A percentile compares a stretch with the other conserved stretches of the same genome.
These are phyloP conservation scores for Zygogramma bicolorata DNA, from an alignment of 2,888 invertebrate genomes.

Conservation along the genomic window DNA sequence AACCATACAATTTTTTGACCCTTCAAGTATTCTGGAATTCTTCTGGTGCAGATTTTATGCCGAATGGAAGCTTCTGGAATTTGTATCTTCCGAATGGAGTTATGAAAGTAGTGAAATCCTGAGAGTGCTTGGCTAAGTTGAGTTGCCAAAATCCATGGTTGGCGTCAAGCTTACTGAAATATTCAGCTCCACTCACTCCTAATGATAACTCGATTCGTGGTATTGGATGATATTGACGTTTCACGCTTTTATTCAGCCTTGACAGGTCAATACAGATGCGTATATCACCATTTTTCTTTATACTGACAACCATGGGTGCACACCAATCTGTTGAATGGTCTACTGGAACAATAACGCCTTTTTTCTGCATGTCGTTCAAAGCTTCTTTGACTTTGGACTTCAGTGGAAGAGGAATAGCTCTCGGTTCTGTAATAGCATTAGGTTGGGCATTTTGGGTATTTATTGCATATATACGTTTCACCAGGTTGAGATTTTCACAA, in stretches of 20 bases:
- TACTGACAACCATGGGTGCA: constrained; percentile 23
- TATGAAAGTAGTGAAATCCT: constrained; percentile 8
- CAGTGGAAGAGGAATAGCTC: constrained; percentile 25
- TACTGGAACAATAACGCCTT: constrained; percentile 26
- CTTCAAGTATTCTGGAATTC: too few relatives aligned
- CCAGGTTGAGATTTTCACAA: too few relatives aligned
- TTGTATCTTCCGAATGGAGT: constrained; percentile 30
- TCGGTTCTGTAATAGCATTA: constrained; percentile 22
- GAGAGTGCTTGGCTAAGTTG: constrained; percentile 9
- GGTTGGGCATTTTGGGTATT: constrained; percentile 15
- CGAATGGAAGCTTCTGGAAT: too few relatives aligned
- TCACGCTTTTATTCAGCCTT: constrained; percentile 21
- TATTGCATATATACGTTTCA: too few relatives aligned
- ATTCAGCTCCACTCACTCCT: constrained; percentile 14
- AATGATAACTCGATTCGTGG: constrained; percentile 19
- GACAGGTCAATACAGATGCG: constrained; percentile 28
- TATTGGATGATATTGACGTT: constrained; percentile 26
- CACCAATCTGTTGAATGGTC: constrained; percentile 29
- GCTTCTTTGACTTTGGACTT: constrained; percentile 16
- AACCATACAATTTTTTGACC: too few relatives aligned
- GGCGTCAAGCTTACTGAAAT: constrained; percentile 27
- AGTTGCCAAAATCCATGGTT: constrained; percentile 38
- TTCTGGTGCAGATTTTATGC: too few relatives aligned
- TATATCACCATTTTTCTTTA: constrained; percentile 16
- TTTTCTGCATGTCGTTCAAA: constrained; percentile 21